These are phyloP conservation scores for Quiscalus mexicanus DNA, from an alignment of 2,113 vertebrate genomes.

Conservation along the genomic window DNA sequence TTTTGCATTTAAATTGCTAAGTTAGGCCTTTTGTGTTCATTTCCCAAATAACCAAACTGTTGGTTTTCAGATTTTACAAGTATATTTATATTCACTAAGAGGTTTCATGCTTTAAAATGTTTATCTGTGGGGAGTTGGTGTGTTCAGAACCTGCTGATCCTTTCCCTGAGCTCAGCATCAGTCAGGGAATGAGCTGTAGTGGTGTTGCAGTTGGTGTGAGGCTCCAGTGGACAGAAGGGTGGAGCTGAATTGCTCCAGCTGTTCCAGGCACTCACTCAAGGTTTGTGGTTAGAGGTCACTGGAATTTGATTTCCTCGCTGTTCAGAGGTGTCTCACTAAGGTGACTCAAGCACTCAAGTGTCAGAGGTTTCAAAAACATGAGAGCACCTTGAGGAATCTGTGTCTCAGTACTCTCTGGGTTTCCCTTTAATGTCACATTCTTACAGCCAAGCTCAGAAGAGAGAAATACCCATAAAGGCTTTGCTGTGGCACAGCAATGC, in stretches of 20 bases:
- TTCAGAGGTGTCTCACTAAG: neutral
- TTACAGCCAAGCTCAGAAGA: neutral
- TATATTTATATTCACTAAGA: neutral
- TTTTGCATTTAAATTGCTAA: neutral
- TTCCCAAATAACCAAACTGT: neutral
- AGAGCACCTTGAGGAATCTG: neutral
- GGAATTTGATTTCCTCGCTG: neutral
- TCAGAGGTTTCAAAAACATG: neutral
- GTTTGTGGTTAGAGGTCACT: neutral
- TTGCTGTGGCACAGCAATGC: neutral
- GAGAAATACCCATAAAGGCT: neutral
- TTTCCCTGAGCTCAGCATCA: neutral
- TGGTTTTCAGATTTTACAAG: neutral
- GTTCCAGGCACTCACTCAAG: neutral
- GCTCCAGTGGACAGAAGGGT: neutral
- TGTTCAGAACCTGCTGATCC: neutral
- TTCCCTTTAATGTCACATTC: neutral
- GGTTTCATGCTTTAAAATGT: neutral
- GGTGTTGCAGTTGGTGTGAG: fast-evolving
- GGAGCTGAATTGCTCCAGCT: neutral
- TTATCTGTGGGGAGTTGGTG: neutral
- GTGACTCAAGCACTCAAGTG: neutral
- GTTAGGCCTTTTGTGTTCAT: fast-evolving
- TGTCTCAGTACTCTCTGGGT: neutral
- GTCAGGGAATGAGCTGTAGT: neutral